Conservation (phyloP, 2,888 invertebrate genomes). For the Agrilus cyanescens region DNA sequence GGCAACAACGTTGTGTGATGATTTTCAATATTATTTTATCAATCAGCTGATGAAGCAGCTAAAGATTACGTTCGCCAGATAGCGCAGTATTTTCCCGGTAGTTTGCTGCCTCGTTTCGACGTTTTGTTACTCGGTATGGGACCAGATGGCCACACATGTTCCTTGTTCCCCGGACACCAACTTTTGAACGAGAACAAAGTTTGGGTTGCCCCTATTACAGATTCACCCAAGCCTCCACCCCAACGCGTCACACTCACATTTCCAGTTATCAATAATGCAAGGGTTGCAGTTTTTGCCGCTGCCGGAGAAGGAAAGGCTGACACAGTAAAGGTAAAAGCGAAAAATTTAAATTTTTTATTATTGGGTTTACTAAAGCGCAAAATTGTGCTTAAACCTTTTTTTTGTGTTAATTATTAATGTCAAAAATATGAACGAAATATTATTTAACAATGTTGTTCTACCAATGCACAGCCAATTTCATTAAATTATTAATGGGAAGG, state of each 20-base stretch:
- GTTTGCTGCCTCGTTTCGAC: constrained; percentile 63
- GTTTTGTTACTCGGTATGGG: constrained; percentile 90
- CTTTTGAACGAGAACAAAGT: constrained; percentile 48
- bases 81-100: constrained; percentile 46
- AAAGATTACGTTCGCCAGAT: constrained; percentile 60
- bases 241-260: constrained; percentile 83
- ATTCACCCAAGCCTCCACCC: constrained; percentile 95
- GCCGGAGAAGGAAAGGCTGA: constrained; percentile 79
- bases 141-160: constrained; percentile 97
- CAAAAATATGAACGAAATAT: too few relatives aligned
- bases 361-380: too few relatives aligned
- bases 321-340: constrained; percentile 63
- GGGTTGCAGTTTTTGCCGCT: constrained; percentile 70
- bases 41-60: constrained; percentile 62
- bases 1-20: too few relatives aligned
- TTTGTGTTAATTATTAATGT: too few relatives aligned
- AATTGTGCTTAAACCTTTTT: too few relatives aligned
- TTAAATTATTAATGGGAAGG: too few relatives aligned
- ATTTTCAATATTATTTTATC: constrained; percentile 11
- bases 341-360: neutral
- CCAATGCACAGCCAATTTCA: too few relatives aligned
- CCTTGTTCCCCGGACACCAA: constrained; percentile 78
- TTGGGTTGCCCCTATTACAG: constrained; percentile 72
- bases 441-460: too few relatives aligned
- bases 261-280: constrained; percentile 79